Conservation (phyloP, 1,140 invertebrate genomes). For the Drosophila auraria region DNA sequence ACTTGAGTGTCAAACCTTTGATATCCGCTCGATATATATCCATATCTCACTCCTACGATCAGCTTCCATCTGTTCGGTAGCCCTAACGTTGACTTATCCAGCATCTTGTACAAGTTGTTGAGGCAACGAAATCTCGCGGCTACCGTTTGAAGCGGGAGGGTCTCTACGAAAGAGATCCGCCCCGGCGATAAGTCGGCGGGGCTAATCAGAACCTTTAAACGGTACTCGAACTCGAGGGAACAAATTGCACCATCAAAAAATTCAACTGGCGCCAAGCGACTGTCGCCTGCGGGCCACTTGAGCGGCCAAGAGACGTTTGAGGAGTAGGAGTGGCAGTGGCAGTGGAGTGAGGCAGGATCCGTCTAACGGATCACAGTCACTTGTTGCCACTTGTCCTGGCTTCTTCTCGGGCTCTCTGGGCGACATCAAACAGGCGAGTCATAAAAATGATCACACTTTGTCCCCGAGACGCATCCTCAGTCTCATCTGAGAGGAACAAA, state of each 20-base stretch:
- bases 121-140: conserved; percentile 31
- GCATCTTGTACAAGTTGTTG: conserved; percentile 26
- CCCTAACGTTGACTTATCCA: conserved; percentile 44
- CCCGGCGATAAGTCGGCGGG: conserved; percentile 50
- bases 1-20: conserved; percentile 34
- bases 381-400: conserved; percentile 70
- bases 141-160: conserved; percentile 40
- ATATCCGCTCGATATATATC: conserved; percentile 19
- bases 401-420: conserved; percentile 28
- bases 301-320: conserved; percentile 24
- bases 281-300: conserved; percentile 71
- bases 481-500: conserved; percentile 56
- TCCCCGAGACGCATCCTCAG: conserved; percentile 57
- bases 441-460: conserved; percentile 82
- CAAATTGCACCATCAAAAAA: conserved; percentile 66
- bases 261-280: conserved; percentile 70
- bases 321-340: not conserved
- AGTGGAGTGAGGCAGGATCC: conserved; percentile 22
- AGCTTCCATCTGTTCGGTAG: conserved; percentile 55
- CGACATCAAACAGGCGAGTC: conserved; percentile 73
- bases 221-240: conserved; percentile 56
- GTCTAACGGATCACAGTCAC: conserved; percentile 56
- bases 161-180: conserved; percentile 62
- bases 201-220: conserved; percentile 77
- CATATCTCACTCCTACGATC: conserved; percentile 21